Evolutionary conservation across 64 coral and sea anemone genomes (phyloP), one percentile per base, ranked within the genome.

Genomic region (Montipora cactus): DNA sequence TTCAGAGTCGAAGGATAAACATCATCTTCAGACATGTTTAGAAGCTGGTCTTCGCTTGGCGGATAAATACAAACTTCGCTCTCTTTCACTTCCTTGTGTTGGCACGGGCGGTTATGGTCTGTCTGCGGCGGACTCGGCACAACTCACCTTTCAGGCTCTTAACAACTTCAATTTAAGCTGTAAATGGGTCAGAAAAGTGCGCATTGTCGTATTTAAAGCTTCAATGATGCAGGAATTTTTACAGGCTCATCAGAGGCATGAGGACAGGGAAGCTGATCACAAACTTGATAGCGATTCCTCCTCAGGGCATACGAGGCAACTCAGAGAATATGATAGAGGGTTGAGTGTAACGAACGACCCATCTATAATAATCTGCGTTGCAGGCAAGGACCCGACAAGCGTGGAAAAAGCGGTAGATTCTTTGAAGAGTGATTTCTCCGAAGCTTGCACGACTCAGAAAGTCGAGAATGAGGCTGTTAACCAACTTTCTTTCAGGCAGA

Each of bases 181-280:
- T 22, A 47, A 90, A 75, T 90, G 48, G 8, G 53, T 94, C 25
- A 71, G 58, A 20, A 79, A 90, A 14, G 79, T 94, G 22, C 44
- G 87, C 46, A 67, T 94, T 74, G 87, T 94, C 9, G 75, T 94
- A 44, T 94, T 94, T 67, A 81, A 95, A 75, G 79, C 44, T 66
- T 69, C 75, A 10, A 90, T 94, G 79, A 66, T 84, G 45, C 61
- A 75, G 4, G 57, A 89, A 8, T 94, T 94, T 94, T 50, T 77
- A 10, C 87, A 90, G 53, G 93, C 82, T 47, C 72, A 94, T 16
- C 68, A 78, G 53, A 59, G 70, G 48, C 19, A 72, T 8, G 0
- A 21, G 5, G 58, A 11, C 28, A 28, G 66, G 8, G 58, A 68
- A 52, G 19, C 62, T 70, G 50, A 20, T 14, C n/a, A 64, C 19